Conservation (phyloP, 2,888 invertebrate genomes). For the Amphipoea oculea region DNA sequence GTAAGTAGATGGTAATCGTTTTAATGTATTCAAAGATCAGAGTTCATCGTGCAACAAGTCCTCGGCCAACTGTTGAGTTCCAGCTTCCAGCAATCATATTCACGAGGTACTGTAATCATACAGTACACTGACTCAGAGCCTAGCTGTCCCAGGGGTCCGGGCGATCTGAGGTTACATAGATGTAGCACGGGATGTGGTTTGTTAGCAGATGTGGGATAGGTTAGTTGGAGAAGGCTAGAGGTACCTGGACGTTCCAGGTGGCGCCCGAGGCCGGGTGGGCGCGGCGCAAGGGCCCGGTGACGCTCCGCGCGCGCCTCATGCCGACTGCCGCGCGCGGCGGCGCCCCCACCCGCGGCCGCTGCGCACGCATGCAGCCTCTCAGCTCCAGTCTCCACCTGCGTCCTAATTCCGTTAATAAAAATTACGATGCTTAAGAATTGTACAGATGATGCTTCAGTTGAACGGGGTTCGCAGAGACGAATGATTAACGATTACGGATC, state of each 20-base stretch:
- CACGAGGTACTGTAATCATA: constrained; percentile 46
- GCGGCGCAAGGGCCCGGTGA: constrained; percentile 91
- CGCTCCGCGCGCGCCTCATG: constrained; percentile 89
- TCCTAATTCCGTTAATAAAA: constrained; percentile 76
- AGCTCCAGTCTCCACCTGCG: constrained; percentile 81
- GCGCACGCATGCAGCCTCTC: constrained; percentile 84
- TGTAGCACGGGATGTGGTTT: background rate
- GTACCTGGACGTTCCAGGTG: constrained; percentile 95
- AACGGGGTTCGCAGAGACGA: constrained; percentile 33
- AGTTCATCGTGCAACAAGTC: constrained; percentile 87
- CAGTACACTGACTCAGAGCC: constrained; percentile 42
- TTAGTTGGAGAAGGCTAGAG: constrained; percentile 22
- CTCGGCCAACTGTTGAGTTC: constrained; percentile 87
- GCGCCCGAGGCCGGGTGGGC: constrained; percentile 95
- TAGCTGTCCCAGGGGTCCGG: background rate
- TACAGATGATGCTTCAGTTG: constrained; percentile 58
- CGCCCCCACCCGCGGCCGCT: constrained; percentile 76
- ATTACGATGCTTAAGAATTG: constrained; percentile 67
- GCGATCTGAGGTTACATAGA: background rate
- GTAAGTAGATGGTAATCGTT: constrained; percentile 56
- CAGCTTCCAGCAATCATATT: constrained; percentile 69
- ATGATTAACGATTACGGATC: constrained; percentile 59
- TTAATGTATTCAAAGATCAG: constrained; percentile 79
- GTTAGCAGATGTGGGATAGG: constrained; percentile 4
- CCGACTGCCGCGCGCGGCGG: constrained; percentile 81